Evolutionary conservation across 2,888 invertebrate species (phyloP).

Genomic region (Elmis aenea): DNA sequence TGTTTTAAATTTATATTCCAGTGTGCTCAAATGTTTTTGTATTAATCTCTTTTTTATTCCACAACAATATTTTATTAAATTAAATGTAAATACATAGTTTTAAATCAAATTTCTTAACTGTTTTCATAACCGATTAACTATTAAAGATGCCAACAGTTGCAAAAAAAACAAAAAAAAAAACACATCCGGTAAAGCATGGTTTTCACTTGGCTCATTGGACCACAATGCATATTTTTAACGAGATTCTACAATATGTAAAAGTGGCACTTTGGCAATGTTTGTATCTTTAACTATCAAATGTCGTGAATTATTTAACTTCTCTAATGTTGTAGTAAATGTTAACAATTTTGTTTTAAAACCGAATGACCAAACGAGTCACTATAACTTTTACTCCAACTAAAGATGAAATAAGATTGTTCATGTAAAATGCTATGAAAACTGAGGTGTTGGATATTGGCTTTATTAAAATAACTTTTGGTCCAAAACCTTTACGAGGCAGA

Average conservation of each 20-base stretch:
- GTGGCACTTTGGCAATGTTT: slow-evolving; percentile 54
- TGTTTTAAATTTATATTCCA: no score
- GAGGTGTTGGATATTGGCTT: slow-evolving; percentile 38
- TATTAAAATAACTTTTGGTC: slow-evolving; percentile 37
- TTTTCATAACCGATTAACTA: no score
- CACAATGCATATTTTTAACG: slow-evolving; percentile 46
- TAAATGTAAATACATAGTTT: no score
- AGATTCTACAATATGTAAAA: slow-evolving; percentile 51
- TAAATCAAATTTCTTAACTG: no score
- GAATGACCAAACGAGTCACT: slow-evolving; percentile 31
- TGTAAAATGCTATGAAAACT: slow-evolving; percentile 20
- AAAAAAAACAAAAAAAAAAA: no score
- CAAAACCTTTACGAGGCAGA: slow-evolving; percentile 39
- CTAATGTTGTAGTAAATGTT: slow-evolving; percentile 35
- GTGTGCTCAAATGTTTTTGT: no score
- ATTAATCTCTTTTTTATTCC: no score
- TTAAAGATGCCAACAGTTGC: no score
- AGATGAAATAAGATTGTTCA: slow-evolving; percentile 34
- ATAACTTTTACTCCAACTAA: slow-evolving; percentile 36
- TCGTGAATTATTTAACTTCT: slow-evolving; percentile 30
- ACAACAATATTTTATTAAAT: no score
- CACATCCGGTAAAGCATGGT: slow-evolving; percentile 53
- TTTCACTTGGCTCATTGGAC: slow-evolving; percentile 54
- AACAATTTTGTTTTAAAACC: slow-evolving; percentile 35
- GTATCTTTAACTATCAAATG: slow-evolving; percentile 36